These are phyloP conservation scores for Campoletis sonorensis DNA, from an alignment of 1,140 invertebrate genomes.

Conservation along the genomic window DNA sequence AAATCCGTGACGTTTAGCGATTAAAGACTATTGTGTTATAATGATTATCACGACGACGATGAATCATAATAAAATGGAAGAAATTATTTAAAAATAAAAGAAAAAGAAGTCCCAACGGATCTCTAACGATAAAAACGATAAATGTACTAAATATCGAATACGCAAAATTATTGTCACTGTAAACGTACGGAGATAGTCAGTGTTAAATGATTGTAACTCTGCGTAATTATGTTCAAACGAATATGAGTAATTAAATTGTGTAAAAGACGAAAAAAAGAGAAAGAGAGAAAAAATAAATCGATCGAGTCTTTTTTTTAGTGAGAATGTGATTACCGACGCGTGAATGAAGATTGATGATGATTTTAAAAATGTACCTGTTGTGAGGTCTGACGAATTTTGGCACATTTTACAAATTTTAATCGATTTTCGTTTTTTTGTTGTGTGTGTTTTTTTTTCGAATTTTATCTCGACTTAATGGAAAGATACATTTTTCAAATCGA, in stretches of 20 bases:
- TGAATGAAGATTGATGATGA: not conserved
- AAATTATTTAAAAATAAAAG: conserved; percentile 25
- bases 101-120: conserved; percentile 2
- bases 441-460: too few relatives aligned
- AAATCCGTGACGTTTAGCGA: conserved; percentile 21
- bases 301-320: not conserved
- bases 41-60: not conserved
- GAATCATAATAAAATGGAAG: conserved; percentile 11
- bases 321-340: not conserved
- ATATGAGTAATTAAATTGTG: not conserved
- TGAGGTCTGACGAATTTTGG: not conserved
- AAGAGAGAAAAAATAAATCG: not conserved
- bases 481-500: not conserved
- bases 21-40: conserved; percentile 30
- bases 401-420: not conserved
- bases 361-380: conserved; percentile 1
- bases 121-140: conserved; percentile 26
- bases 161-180: conserved; percentile 56
- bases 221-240: conserved; percentile 14
- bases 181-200: conserved; percentile 59
- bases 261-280: not conserved
- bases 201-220: conserved; percentile 52
- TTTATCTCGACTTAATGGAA: not conserved
- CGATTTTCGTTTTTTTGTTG: too few relatives aligned
- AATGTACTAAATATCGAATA: conserved; percentile 46